A percentile compares a stretch with the other conserved stretches of the same genome.
Conservation (phyloP, 1,140 invertebrate species). For the Anastrepha obliqua region DNA sequence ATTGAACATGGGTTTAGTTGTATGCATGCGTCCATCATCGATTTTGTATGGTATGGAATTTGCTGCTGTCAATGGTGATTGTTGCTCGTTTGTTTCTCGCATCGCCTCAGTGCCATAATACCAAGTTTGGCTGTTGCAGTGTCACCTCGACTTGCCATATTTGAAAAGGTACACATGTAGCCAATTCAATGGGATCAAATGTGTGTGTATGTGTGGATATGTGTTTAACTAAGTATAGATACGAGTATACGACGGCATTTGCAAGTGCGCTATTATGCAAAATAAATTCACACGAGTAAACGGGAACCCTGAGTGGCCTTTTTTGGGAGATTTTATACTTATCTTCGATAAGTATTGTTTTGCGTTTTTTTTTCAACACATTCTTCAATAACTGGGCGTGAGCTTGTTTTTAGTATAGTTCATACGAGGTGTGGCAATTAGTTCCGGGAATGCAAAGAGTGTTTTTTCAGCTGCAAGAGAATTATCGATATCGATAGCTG, state of each 20-base stretch:
- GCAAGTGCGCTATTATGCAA: constrained; percentile 40
- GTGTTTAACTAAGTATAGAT: neutral
- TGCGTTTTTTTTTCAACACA: neutral
- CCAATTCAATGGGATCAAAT: neutral
- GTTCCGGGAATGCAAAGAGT: too few species aligned
- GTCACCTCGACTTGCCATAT: constrained; percentile 31
- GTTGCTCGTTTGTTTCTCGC: constrained; percentile 31
- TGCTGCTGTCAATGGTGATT: constrained; percentile 48
- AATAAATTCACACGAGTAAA: constrained; percentile 44
- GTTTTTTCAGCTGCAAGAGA: too few species aligned
- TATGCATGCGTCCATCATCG: neutral
- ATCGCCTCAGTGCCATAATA: constrained; percentile 22
- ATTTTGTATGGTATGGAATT: constrained; percentile 11
- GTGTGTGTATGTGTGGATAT: neutral
- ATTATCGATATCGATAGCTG: too few species aligned
- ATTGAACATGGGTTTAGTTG: too few species aligned
- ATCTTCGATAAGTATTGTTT: neutral
- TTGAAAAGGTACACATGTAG: constrained; percentile 36
- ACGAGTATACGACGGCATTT: neutral
- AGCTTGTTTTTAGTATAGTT: too few species aligned
- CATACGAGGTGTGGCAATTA: too few species aligned
- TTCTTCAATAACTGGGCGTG: neutral
- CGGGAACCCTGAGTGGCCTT: constrained; percentile 17
- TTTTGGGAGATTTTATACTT: neutral
- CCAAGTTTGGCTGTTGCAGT: constrained; percentile 41